These are phyloP conservation scores for Eupithecia exiguata DNA, from an alignment of 2,888 invertebrate genomes.

Conservation along the genomic window DNA sequence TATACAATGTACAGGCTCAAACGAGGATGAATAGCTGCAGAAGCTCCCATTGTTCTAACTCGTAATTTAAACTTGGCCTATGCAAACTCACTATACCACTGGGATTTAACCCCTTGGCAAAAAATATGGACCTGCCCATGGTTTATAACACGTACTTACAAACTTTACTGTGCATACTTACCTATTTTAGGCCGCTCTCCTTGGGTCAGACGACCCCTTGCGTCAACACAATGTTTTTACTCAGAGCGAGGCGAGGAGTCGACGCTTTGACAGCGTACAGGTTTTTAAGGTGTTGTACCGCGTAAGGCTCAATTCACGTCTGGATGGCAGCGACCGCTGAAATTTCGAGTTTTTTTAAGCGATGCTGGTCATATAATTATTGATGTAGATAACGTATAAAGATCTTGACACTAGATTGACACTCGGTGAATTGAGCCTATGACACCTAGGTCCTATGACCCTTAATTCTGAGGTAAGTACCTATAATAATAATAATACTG, in stretches of 20 bases:
- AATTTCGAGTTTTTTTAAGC: neutral
- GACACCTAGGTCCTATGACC: no score
- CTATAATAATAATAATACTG: no score
- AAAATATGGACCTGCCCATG: neutral
- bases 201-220: neutral
- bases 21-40: slow-evolving; percentile 44
- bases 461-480: no score
- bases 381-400: no score
- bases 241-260: neutral
- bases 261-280: neutral
- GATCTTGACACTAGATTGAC: no score
- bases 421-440: neutral
- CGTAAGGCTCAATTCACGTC: no score
- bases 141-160: neutral
- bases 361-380: neutral
- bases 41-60: slow-evolving; percentile 53
- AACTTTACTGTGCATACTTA: neutral
- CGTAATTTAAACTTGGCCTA: slow-evolving; percentile 60
- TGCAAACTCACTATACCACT: slow-evolving; percentile 56
- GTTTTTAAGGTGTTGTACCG: neutral
- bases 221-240: neutral
- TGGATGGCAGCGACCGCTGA: no score
- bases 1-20: neutral
- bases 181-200: neutral
- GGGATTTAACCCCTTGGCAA: neutral